Conservation (phyloP, 2,888 invertebrate species). For the Pristionchus maxplancki region DNA sequence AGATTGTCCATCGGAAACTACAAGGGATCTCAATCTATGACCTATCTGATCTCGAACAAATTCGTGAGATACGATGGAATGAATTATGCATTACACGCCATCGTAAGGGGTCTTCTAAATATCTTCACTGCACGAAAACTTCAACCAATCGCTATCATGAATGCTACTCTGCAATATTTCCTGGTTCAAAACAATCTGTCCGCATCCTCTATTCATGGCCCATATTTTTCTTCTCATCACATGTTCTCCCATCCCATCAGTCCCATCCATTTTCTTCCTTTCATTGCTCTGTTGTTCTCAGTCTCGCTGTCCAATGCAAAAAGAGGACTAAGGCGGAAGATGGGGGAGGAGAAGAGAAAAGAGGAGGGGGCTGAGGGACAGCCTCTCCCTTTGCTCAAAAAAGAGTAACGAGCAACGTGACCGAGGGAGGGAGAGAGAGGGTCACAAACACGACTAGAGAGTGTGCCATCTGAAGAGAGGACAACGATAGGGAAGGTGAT, state of each 20-base stretch:
- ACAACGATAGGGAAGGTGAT: not conserved
- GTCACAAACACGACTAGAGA: not conserved
- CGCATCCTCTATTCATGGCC: not conserved
- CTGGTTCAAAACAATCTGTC: not conserved
- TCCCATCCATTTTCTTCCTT: not conserved
- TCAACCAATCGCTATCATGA: no score
- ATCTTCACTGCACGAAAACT: not conserved
- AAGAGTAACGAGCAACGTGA: constrained; percentile 28
- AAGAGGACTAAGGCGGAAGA: not conserved
- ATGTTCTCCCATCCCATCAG: constrained; percentile 15
- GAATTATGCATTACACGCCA: not conserved
- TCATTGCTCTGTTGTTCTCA: constrained; percentile 26
- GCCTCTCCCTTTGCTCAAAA: constrained; percentile 6
- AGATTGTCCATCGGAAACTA: not conserved
- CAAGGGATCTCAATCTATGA: not conserved
- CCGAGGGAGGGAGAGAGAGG: not conserved
- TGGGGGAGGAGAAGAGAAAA: not conserved
- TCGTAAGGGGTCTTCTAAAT: not conserved
- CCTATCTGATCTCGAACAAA: not conserved
- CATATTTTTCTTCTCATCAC: not conserved
- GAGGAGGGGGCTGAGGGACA: not conserved
- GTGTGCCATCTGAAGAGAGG: not conserved
- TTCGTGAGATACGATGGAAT: not conserved
- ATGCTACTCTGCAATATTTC: not conserved
- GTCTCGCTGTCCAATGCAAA: constrained; percentile 24